Evolutionary conservation across 2,888 invertebrate species (phyloP), one percentile per base, ranked within the genome.

Genomic region (Schrankia costaestrigalis): DNA sequence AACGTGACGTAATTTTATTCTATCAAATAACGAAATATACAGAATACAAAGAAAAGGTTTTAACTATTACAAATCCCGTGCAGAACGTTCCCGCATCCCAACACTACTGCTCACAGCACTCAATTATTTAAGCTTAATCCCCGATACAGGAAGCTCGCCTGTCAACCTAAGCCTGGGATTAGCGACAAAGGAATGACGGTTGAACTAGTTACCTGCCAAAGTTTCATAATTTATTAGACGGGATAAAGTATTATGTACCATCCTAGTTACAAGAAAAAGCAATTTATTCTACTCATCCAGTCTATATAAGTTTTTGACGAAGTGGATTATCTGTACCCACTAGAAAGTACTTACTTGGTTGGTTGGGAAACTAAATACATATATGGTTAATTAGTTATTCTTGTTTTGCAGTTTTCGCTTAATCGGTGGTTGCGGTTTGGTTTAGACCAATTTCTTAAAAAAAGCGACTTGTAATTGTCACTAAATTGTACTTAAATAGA

Each of bases 121-220:
- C 50, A 53, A 62, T 63, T 56, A 62, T 63, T 63, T 46, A 54
- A 47, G 25, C 36, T 29, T 57, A 48, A 62, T 60, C 41, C 52
- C 34, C 32, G 39, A 52, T 56, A 49, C 51, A 47, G 48, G 33
- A 30, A 35, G 29, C 34, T 33, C 38, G 34, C 33, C 40, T 38
- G 46, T 37, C 46, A 35, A 28, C 32, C 17, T 44, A 41, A 56
- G 32, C 39, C 36, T 18, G 13, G 49, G 50, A 38, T 53, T 44
- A 43, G 41, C 19, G 38, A 47, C 45, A 37, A 36, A 41, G 43
- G 41, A 38, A 49, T 46, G 41, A 46, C 18, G 22, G 28, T 23
- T 18, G 8, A 53, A 46, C 46, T 41, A 36, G 35, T 49, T 35
- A 46, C 41, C 43, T 45, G 46, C 52, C 49, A 43, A 54, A 45